phyloP scores from a whole-genome alignment of 2,888 invertebrate genomes.

The Cephus nigrinus region DNA sequence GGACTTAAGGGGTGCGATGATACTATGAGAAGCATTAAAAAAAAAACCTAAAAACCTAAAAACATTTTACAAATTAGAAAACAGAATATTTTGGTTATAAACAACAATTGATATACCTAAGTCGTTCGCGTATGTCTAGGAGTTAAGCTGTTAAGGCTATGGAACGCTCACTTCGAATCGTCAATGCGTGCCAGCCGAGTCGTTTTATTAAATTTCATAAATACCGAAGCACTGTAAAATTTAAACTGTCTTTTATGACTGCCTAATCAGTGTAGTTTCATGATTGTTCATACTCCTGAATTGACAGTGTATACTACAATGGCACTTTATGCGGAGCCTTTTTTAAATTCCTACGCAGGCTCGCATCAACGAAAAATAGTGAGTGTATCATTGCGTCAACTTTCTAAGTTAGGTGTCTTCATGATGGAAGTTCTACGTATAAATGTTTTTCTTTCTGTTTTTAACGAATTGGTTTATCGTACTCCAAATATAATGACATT shows the following conservation, averaged over 20 bases:
- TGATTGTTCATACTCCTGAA: background rate
- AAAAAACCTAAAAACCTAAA: constrained; percentile 34
- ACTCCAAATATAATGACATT: constrained; percentile 10
- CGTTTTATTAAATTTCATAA: background rate
- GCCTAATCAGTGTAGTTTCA: background rate
- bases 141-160: constrained; percentile 56
- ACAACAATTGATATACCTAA: constrained; percentile 62
- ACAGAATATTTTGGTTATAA: constrained; percentile 66
- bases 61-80: constrained; percentile 61
- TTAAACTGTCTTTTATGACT: background rate
- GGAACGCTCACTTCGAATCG: constrained; percentile 46
- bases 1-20: constrained; percentile 48
- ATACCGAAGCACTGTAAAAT: background rate
- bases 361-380: background rate
- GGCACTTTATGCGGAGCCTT: background rate
- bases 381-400: constrained; percentile 20
- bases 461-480: constrained; percentile 9
- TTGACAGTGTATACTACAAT: background rate
- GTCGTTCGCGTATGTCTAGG: constrained; percentile 62
- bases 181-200: constrained; percentile 34
- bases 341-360: background rate
- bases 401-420: constrained; percentile 20
- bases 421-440: constrained; percentile 14
- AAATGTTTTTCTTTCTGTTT: constrained; percentile 14
- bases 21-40: constrained; percentile 33